Evolutionary conservation across 64 coral and sea anemone genomes (phyloP), one percentile per base, ranked within the genome.

Genomic region (Montipora sp.): DNA sequence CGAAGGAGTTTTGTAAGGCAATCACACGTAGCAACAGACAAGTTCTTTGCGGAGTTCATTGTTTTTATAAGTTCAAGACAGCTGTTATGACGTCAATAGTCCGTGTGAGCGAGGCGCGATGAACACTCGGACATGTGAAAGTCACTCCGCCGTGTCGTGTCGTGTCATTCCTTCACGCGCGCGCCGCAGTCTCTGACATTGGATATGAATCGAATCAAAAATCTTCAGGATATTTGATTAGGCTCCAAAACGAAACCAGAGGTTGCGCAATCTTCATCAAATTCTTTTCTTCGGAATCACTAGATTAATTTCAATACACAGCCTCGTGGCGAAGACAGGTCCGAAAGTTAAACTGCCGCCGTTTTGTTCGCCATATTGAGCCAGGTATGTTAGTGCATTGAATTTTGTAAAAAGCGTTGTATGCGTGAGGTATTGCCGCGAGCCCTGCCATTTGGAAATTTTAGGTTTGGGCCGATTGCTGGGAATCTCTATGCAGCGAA

Each of bases 211-310:
- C 36, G 59, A 71, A 69, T 49, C 46, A 72, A 84, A 85, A 71
- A 18, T 71, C 61, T 72, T 14, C 45, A n/a, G 24, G 47, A 85
- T 85, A 85, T 85, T 85, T 85, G 82, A 85, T 71, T 71, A 71
- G 82, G 18, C 82, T 71, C 61, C 6, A 72, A 48, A 85, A 71
- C 63, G 65, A 65, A 59, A 45, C 61, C 61, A 43, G 7, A 13
- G 65, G 45, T 72, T 85, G 82, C 63, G 82, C 82, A 85, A 85
- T 85, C 19, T 50, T 85, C 65, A 63, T 20, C 61, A 85, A 19
- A 85, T 85, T 85, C 82, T 85, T 85, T 49, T 72, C 82, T 13
- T 50, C 13, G 65, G 70, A 85, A 85, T 85, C 82, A 50, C 13
- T 51, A 63, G 82, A 85, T 72, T 71, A 85, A 72, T 71, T 85